A percentile compares a stretch with the other conserved stretches of the same genome.
phyloP scores from a whole-genome alignment of 2,797 vertebrate genomes.

The Gadopsis marmoratus region DNA sequence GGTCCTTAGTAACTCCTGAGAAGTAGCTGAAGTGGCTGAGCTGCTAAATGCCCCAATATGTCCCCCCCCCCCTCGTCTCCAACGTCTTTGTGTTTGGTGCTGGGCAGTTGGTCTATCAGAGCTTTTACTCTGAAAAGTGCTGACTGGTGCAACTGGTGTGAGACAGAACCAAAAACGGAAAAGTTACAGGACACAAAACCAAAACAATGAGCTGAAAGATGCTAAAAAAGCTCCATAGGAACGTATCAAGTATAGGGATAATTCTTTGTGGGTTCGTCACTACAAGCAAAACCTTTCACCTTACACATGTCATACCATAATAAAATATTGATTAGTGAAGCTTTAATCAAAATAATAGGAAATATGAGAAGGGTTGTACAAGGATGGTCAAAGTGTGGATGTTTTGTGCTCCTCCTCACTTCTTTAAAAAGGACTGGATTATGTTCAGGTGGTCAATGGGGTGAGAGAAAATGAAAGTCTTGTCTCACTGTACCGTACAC shows the following conservation, averaged over 20 bases:
- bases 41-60: background rate
- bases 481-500: background rate
- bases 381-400: background rate
- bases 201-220: constrained; percentile 16
- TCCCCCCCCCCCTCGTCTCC: background rate
- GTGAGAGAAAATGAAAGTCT: constrained; percentile 13
- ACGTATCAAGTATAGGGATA: background rate
- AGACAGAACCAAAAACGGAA: constrained; percentile 7
- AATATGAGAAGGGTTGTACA: background rate
- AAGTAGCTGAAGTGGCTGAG: background rate
- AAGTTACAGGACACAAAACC: background rate
- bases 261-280: background rate
- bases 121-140: background rate
- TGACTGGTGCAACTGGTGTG: background rate
- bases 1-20: background rate
- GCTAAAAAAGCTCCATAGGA: constrained; percentile 1
- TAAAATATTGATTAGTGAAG: background rate
- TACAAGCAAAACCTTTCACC: background rate
- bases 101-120: background rate
- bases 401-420: background rate
- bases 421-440: constrained; percentile 4
- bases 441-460: background rate
- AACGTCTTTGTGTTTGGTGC: background rate
- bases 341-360: constrained; percentile 7
- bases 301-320: background rate